Base-by-base conservation (phyloP, 1,140 invertebrate genomes). In the Aradophagus sp. region DNA sequence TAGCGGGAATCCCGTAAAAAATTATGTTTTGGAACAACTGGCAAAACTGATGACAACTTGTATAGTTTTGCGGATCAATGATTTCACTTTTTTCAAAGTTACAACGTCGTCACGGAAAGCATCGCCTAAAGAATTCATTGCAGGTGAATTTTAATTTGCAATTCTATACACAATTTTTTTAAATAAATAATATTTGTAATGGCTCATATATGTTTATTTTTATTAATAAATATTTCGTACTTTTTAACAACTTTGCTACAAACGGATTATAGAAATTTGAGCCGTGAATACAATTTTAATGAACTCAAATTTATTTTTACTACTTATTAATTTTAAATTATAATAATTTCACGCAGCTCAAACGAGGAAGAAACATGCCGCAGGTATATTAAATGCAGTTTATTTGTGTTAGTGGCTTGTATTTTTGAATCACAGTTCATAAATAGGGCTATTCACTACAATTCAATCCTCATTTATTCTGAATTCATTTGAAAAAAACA, bases 41-140 rank as follows among this genome's bases (percentile, higher is more conserved):
- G 90, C 92, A 1, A 96, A 96, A 81, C 81, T 99, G 23, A 95
- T 97, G 92, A 97, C 95, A 3, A 93, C 94, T 7, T 97, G 95
- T 84, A 89, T 96, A 11, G 90, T 98, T 15, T 86, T 99, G 15
- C 89, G 95, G 75, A 90, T 98, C 67, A 92, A 95, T 73, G 95
- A 99, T 79, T 94, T 96, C 70, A 92, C 90, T 0, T 86, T 96
- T 10, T 95, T 92, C 77, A 91, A 93, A 86, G 94, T 97, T 44
- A 91, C 92, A 0, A 93, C 92, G 1, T 89, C 92, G 1, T 89
- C 89, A 17, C 89, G 89, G 71, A 92, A 91, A 74, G 87, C 89
- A 32, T 83, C 88, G 34, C 88, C 91, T 2, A 91, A 93, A 76
- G 93, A 95, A 84, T 94, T 96, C 78, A 86, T 96, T 50, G 89